Percentiles rank a stretch among this genome's conserved stretches.
Evolutionary conservation across 2,888 invertebrate genomes (phyloP).

Genomic region (Rhagophthalmus giganteus): DNA sequence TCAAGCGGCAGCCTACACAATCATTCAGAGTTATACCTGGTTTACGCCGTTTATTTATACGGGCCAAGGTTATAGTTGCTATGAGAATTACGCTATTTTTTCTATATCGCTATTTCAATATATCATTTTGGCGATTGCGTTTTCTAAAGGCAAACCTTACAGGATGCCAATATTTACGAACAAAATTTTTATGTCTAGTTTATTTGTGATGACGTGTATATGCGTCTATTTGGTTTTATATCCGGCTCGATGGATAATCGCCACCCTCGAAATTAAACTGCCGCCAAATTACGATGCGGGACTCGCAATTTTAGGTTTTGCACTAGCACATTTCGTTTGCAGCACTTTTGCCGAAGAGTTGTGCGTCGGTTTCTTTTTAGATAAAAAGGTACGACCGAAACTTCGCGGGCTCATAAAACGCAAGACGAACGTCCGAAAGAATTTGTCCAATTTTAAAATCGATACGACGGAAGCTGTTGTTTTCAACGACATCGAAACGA

Average conservation of each 20-base stretch:
- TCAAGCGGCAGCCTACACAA: slow-evolving; percentile 57
- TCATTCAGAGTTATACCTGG: slow-evolving; percentile 60
- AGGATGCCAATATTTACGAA: slow-evolving; percentile 66
- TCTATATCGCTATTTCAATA: slow-evolving; percentile 68
- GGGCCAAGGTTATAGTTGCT: slow-evolving; percentile 54
- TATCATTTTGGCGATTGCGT: slow-evolving; percentile 64
- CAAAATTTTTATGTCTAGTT: slow-evolving; percentile 56
- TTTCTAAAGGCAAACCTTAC: slow-evolving; percentile 69
- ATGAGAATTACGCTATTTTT: slow-evolving; percentile 67
- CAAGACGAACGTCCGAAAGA: no score
- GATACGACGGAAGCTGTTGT: no score
- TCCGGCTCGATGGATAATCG: slow-evolving; percentile 56
- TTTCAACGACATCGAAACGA: no score
- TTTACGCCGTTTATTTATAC: slow-evolving; percentile 57
- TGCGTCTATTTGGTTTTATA: slow-evolving; percentile 59
- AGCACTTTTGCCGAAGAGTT: slow-evolving; percentile 62
- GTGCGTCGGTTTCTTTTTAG: slow-evolving; percentile 62
- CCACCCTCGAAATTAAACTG: slow-evolving; percentile 66
- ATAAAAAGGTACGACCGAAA: slow-evolving; percentile 54
- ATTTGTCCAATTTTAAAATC: no score
- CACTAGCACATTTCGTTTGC: slow-evolving; percentile 58
- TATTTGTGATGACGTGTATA: slow-evolving; percentile 56
- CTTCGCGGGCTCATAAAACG: background rate
- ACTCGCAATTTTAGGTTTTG: slow-evolving; percentile 58
- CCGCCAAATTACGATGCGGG: slow-evolving; percentile 60